Conservation (phyloP, 2,888 invertebrate genomes). For the Spodoptera picta region DNA sequence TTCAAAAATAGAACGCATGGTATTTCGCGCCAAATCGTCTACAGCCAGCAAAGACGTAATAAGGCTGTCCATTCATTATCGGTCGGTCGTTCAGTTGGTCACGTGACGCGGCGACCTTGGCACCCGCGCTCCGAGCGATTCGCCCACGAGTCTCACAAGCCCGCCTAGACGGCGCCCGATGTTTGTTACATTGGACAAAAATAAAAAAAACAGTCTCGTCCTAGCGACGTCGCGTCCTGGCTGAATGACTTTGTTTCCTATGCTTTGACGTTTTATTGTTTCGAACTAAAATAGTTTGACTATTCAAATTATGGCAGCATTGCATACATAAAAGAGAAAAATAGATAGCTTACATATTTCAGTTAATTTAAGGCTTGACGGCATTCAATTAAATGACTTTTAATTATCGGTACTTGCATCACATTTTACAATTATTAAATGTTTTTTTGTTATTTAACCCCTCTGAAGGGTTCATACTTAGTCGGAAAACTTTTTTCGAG, state of each 20-base stretch:
- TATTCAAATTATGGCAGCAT: not conserved
- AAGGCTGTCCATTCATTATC: constrained; percentile 52
- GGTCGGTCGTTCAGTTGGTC: constrained; percentile 38
- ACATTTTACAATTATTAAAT: constrained; percentile 4
- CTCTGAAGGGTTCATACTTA: constrained; percentile 6
- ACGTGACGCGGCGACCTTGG: constrained; percentile 57
- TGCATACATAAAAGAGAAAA: too few species aligned
- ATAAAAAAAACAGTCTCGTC: constrained; percentile 49
- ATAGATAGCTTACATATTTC: too few species aligned
- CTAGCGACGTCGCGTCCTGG: constrained; percentile 34
- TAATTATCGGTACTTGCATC: not conserved
- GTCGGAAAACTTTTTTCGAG: constrained; percentile 30
- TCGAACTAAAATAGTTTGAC: constrained; percentile 7
- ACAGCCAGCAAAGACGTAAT: constrained; percentile 43
- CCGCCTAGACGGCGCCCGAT: constrained; percentile 64
- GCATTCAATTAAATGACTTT: too few species aligned
- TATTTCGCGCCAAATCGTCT: constrained; percentile 51
- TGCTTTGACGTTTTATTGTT: constrained; percentile 10
- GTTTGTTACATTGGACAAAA: constrained; percentile 49
- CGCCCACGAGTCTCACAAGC: constrained; percentile 55
- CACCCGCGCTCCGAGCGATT: constrained; percentile 43
- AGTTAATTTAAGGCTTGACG: too few species aligned
- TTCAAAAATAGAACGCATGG: constrained; percentile 36
- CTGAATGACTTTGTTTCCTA: constrained; percentile 30
- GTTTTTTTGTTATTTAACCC: constrained; percentile 15